Evolutionary conservation across 2,888 invertebrate genomes (phyloP).

Genomic region (Oxystoma pomonae): DNA sequence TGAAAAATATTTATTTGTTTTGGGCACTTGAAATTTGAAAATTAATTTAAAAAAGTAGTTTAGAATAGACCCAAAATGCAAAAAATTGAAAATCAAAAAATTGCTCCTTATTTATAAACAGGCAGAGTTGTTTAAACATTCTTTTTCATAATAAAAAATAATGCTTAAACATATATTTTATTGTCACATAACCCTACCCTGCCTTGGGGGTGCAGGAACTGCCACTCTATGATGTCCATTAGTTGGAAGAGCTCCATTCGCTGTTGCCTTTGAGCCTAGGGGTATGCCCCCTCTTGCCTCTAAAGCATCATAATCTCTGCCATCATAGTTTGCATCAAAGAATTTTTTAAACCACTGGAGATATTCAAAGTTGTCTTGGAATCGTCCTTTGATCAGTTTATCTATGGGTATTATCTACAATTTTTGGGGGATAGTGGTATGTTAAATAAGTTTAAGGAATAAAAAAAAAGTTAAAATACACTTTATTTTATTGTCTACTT

Average conservation of each 20-base stretch:
- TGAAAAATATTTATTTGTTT: too few species aligned
- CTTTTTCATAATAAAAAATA: too few species aligned
- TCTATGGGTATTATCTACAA: constrained; percentile 97
- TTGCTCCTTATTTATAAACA: too few species aligned
- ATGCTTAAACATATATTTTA: too few species aligned
- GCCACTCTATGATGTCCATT: constrained; percentile 15
- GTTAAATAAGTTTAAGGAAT: background rate
- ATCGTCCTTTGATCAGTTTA: constrained; percentile 97
- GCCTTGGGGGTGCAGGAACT: constrained; percentile 28
- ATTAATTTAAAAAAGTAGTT: too few species aligned
- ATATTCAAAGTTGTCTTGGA: constrained; percentile 99
- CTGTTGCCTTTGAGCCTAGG: constrained; percentile 55
- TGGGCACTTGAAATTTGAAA: too few species aligned
- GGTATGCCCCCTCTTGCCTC: constrained; percentile 80
- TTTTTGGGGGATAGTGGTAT: constrained; percentile 9
- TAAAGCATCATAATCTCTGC: constrained; percentile 90
- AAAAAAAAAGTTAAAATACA: too few species aligned
- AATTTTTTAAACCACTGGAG: constrained; percentile 99
- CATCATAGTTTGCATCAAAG: constrained; percentile 99
- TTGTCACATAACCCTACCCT: constrained; percentile 30
- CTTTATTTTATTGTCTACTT: too few species aligned
- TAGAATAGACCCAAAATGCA: too few species aligned
- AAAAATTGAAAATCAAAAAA: too few species aligned
- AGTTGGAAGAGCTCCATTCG: background rate
- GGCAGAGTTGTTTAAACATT: too few species aligned